phyloP scores from a whole-genome alignment of 2,797 vertebrate species.

The Danionella dracula region DNA sequence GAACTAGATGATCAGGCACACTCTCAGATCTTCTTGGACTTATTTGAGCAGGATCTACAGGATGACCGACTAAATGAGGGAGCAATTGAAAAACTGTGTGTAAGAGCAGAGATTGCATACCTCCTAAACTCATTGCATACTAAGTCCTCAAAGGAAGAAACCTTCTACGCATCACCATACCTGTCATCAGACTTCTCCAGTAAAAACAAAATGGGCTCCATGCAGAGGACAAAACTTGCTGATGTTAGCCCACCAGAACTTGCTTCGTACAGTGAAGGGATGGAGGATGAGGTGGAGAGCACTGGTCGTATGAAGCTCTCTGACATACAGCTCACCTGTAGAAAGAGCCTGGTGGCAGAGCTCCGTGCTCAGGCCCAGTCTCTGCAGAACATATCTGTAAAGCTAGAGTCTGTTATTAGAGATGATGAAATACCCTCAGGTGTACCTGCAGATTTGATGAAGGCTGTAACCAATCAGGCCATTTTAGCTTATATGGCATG shows the following conservation, averaged over 20 bases:
- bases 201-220: slow-evolving; percentile 54
- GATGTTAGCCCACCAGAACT: slow-evolving; percentile 59
- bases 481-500: slow-evolving; percentile 79
- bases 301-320: slow-evolving; percentile 40
- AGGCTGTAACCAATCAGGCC: slow-evolving; percentile 75
- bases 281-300: slow-evolving; percentile 19
- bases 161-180: too few species aligned
- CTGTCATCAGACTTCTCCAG: slow-evolving; percentile 58
- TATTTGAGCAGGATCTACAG: slow-evolving; percentile 4
- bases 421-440: slow-evolving; percentile 53
- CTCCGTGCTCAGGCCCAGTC: slow-evolving; percentile 71
- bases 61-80: slow-evolving; percentile 38
- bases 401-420: slow-evolving; percentile 60
- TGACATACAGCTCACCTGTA: slow-evolving; percentile 55
- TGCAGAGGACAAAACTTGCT: slow-evolving; percentile 49
- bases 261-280: slow-evolving; percentile 50
- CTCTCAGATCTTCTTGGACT: slow-evolving; percentile 16
- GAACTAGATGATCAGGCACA: not conserved
- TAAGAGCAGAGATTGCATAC: slow-evolving; percentile 81
- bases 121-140: slow-evolving; percentile 68
- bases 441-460: slow-evolving; percentile 47
- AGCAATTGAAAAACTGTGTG: slow-evolving; percentile 52
- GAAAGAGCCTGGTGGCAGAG: slow-evolving; percentile 71
- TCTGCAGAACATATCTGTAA: slow-evolving; percentile 70
- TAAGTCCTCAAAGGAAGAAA: slow-evolving; percentile 44